phyloP scores from a whole-genome alignment of 1,140 invertebrate genomes.

The Pseudomyrmex cubaensis region DNA sequence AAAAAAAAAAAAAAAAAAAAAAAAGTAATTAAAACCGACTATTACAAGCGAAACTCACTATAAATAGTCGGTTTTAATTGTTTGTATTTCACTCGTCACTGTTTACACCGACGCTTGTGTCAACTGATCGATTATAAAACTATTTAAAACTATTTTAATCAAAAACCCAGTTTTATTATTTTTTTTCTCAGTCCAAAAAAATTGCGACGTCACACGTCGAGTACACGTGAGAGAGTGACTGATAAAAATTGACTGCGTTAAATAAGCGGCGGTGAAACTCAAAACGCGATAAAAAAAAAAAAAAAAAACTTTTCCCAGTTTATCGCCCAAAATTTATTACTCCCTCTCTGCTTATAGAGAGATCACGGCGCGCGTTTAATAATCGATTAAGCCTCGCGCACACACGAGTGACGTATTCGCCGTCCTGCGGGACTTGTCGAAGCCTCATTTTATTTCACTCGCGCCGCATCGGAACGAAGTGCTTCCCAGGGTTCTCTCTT shows the following conservation, averaged over 20 bases:
- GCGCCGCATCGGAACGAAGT: constrained; percentile 28
- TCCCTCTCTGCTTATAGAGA: not conserved
- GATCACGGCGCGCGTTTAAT: not conserved
- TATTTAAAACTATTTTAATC: no score
- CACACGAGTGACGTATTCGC: constrained; percentile 30
- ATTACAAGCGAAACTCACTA: no score
- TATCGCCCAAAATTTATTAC: not conserved
- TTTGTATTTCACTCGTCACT: no score
- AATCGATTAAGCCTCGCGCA: constrained; percentile 51
- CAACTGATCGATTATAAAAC: no score
- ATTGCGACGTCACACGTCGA: no score
- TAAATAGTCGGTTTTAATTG: no score
- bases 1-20: no score
- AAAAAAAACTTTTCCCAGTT: constrained; percentile 17
- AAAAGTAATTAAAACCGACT: no score
- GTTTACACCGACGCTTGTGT: no score
- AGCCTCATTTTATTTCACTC: constrained; percentile 53
- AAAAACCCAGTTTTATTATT: no score
- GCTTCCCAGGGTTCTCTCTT: constrained; percentile 8
- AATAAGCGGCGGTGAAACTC: not conserved
- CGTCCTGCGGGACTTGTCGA: constrained; percentile 40
- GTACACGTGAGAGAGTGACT: no score
- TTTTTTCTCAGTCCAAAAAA: no score
- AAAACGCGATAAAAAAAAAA: not conserved
- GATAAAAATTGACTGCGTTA: not conserved